Conservation (phyloP, 2,113 vertebrate species). For the Opisthocomus hoazin region DNA sequence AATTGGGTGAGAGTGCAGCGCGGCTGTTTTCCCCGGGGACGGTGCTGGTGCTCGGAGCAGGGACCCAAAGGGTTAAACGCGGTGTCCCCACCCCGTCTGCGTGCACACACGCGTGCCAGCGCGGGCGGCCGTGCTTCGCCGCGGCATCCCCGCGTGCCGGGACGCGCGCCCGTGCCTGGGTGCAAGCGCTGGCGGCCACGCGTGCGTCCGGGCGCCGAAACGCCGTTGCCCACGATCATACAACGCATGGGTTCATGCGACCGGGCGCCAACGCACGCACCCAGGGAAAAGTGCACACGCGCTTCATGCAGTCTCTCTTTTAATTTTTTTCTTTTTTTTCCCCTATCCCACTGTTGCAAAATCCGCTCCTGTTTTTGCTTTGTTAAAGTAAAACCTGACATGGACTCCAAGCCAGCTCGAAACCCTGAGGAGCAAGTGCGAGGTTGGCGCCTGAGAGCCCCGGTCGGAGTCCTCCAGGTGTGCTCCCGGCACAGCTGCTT, state of each 20-base stretch:
- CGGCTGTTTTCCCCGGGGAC: neutral
- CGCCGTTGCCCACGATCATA: accelerated
- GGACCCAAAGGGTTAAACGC: accelerated
- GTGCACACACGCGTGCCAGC: accelerated
- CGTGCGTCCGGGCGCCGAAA: accelerated
- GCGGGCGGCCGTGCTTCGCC: accelerated
- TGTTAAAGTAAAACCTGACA: neutral
- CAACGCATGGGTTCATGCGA: accelerated
- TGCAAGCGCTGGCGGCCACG: accelerated
- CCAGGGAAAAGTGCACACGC: neutral
- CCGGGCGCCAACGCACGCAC: accelerated
- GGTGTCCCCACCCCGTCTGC: accelerated
- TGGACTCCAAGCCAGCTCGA: neutral
- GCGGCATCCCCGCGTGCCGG: accelerated
- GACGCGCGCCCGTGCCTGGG: accelerated
- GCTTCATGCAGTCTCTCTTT: neutral
- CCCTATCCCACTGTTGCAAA: neutral
- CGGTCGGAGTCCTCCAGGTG: neutral
- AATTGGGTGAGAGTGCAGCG: neutral
- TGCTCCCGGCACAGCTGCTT: accelerated
- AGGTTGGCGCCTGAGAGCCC: neutral
- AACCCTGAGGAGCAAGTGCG: neutral
- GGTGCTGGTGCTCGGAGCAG: neutral
- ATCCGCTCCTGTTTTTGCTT: neutral
- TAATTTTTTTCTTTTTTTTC: neutral